These are phyloP conservation scores for Oeneis ivallda DNA, from an alignment of 2,888 invertebrate species.

Conservation along the genomic window DNA sequence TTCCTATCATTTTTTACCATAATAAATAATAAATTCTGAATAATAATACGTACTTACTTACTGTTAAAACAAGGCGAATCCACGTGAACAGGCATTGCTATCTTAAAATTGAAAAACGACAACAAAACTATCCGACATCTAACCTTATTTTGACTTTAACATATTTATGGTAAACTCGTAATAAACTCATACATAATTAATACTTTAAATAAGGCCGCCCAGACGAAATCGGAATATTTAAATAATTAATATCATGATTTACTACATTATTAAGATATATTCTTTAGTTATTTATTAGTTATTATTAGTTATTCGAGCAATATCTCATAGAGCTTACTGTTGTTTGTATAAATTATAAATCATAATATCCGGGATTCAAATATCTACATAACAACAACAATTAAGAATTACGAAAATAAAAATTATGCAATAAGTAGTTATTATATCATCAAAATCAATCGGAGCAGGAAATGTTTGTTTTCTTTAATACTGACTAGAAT, in stretches of 20 bases:
- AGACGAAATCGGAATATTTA: conserved; percentile 30
- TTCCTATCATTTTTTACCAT: too few relatives aligned
- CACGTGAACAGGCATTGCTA: background rate
- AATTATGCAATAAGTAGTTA: too few relatives aligned
- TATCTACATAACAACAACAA: too few relatives aligned
- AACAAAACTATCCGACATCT: conserved; percentile 1
- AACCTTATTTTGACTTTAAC: conserved; percentile 38
- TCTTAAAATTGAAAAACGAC: background rate
- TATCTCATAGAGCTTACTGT: conserved; percentile 22
- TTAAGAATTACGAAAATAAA: too few relatives aligned
- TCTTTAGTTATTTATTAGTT: conserved; percentile 27
- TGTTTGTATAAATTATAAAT: conserved; percentile 21
- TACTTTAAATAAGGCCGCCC: conserved; percentile 37
- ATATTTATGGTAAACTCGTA: conserved; percentile 42
- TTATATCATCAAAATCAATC: too few relatives aligned
- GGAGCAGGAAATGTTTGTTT: too few relatives aligned
- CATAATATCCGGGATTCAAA: conserved; percentile 21
- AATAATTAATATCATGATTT: conserved; percentile 36
- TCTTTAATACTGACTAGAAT: too few relatives aligned
- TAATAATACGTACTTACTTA: too few relatives aligned
- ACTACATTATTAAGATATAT: conserved; percentile 30
- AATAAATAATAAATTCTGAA: background rate
- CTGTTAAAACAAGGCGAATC: background rate
- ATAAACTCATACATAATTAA: conserved; percentile 41
- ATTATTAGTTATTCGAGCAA: conserved; percentile 21